Conservation (phyloP, 2,797 vertebrate species). For the Argya squamiceps region DNA sequence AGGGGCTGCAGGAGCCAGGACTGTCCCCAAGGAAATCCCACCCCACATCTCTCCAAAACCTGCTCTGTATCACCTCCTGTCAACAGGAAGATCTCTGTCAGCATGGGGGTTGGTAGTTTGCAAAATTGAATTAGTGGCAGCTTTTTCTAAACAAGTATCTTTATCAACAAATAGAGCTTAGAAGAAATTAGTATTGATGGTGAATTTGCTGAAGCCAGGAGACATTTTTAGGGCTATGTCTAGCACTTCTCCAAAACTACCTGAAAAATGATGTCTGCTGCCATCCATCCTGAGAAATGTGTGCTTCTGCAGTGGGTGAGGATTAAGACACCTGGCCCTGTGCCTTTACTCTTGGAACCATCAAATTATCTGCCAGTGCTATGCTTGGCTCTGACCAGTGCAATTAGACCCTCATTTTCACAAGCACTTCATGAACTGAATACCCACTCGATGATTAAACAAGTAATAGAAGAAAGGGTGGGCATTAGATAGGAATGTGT, state of each 20-base stretch:
- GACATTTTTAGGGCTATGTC: not conserved
- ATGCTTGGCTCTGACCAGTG: constrained; percentile 56
- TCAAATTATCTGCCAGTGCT: constrained; percentile 68
- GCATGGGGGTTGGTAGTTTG: not conserved
- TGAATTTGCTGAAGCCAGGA: not conserved
- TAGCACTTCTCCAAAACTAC: not conserved
- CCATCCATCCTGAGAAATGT: constrained; percentile 41
- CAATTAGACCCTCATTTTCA: constrained; percentile 67
- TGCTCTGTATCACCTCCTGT: not conserved
- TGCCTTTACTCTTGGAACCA: constrained; percentile 56
- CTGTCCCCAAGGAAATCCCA: not conserved
- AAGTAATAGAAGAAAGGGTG: constrained; percentile 66
- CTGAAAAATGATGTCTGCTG: constrained; percentile 34
- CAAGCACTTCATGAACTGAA: constrained; percentile 62
- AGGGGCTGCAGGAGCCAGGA: not conserved
- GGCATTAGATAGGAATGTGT: constrained; percentile 77
- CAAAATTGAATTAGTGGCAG: not conserved
- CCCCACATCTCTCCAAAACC: not conserved
- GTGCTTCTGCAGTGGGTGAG: constrained; percentile 43
- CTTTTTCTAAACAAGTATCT: not conserved
- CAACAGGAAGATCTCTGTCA: not conserved
- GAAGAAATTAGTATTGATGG: not conserved
- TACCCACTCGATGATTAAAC: constrained; percentile 54
- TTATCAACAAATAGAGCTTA: not conserved
- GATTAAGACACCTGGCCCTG: constrained; percentile 57